A percentile compares a stretch with the other conserved stretches of the same genome.
Conservation (phyloP, 2,113 vertebrate genomes). For the Amphiprion percula region DNA sequence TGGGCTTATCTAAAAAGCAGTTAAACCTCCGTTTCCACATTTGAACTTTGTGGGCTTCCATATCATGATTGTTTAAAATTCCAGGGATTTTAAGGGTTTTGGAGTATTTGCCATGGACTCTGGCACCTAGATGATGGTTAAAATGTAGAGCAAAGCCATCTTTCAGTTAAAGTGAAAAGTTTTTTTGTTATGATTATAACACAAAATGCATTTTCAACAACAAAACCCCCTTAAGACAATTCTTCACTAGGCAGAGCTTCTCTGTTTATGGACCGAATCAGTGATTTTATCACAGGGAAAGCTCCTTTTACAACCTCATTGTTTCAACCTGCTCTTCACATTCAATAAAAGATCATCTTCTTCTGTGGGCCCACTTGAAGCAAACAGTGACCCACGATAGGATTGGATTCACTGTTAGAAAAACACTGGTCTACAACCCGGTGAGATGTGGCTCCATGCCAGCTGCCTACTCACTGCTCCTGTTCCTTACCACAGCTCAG, state of each 20-base stretch:
- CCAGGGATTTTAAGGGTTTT: not conserved
- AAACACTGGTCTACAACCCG: constrained; percentile 58
- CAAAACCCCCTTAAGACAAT: not conserved
- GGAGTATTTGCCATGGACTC: not conserved
- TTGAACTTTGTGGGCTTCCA: constrained; percentile 13
- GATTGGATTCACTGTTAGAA: constrained; percentile 53
- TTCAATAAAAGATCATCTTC: constrained; percentile 54
- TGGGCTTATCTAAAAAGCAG: constrained; percentile 23
- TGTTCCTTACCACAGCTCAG: constrained; percentile 53
- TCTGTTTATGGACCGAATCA: constrained; percentile 41
- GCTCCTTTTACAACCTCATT: constrained; percentile 31
- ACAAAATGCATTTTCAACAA: not conserved
- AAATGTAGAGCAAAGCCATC: not conserved
- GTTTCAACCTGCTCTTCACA: constrained; percentile 48
- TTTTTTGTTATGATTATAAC: not conserved
- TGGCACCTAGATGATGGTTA: not conserved
- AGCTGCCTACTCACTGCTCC: constrained; percentile 57
- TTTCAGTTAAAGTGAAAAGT: constrained; percentile 1
- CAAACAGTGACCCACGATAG: constrained; percentile 53
- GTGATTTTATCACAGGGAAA: constrained; percentile 43
- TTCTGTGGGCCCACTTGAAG: constrained; percentile 46
- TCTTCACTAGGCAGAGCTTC: constrained; percentile 18
- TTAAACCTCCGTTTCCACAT: constrained; percentile 21
- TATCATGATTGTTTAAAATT: constrained; percentile 13
- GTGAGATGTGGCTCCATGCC: constrained; percentile 57